phyloP scores from a whole-genome alignment of 35 echinoderm and acorn worm species.

The Apostichopus californicus region DNA sequence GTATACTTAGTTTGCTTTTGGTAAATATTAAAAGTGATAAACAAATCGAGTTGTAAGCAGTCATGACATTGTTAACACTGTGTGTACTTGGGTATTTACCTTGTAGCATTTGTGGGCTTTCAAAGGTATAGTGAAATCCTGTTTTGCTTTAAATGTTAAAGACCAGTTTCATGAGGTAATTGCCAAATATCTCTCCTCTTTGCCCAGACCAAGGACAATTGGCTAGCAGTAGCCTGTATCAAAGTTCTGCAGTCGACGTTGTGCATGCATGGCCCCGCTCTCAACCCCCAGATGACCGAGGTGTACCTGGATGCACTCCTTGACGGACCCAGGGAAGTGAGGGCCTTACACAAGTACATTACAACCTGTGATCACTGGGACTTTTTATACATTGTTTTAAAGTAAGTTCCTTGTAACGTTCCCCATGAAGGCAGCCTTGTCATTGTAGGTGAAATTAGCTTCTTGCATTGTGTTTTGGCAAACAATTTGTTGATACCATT shows the following conservation, averaged over 20 bases:
- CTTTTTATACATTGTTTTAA: neutral
- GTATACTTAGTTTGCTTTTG: no score
- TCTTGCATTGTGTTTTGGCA: neutral
- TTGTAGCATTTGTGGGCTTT: no score
- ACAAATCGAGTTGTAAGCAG: no score
- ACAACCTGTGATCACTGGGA: conserved; percentile 39
- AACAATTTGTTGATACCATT: no score
- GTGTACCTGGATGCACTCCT: conserved; percentile 76
- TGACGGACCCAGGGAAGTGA: conserved; percentile 1
- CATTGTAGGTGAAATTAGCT: conserved; percentile 27
- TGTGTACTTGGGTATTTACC: no score
- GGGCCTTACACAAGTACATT: conserved; percentile 35
- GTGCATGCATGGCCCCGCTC: conserved; percentile 68
- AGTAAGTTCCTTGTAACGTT: neutral
- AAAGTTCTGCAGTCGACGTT: conserved; percentile 60
- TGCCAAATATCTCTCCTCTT: no score
- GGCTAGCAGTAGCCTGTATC: conserved; percentile 25
- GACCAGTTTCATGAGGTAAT: no score
- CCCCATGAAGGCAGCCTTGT: neutral
- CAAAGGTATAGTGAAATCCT: no score
- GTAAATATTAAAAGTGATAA: no score
- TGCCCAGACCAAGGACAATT: conserved; percentile 34
- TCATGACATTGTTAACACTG: no score
- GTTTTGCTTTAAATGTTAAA: no score
- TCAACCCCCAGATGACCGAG: conserved; percentile 39